Evolutionary conservation across 2,797 vertebrate species (phyloP).

Genomic region (Falco peregrinus): DNA sequence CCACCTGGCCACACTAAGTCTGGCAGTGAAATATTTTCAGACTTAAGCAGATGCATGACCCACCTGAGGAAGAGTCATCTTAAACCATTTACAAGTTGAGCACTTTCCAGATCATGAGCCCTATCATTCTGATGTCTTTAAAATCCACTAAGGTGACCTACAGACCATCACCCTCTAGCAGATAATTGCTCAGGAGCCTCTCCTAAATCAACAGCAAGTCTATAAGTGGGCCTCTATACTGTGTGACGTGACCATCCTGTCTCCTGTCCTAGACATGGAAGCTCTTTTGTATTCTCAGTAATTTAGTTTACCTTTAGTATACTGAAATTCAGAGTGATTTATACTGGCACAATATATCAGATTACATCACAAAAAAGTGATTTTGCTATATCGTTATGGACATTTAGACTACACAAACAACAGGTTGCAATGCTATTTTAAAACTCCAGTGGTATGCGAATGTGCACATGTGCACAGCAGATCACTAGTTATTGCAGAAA

Average conservation of each 20-base stretch:
- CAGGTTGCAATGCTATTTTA: neutral
- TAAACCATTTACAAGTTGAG: neutral
- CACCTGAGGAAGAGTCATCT: neutral
- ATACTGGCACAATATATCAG: neutral
- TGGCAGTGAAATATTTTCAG: neutral
- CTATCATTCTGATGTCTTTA: neutral
- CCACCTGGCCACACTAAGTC: neutral
- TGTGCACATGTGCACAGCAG: slow-evolving; percentile 36
- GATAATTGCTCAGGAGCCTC: neutral
- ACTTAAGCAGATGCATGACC: neutral
- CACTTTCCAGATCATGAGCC: neutral
- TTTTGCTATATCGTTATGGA: neutral
- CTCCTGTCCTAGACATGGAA: neutral
- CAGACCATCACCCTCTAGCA: neutral
- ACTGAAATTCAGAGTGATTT: neutral
- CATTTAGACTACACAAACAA: neutral
- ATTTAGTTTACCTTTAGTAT: neutral
- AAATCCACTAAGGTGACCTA: neutral
- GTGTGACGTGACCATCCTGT: neutral
- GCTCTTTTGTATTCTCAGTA: neutral
- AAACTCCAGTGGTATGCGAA: neutral
- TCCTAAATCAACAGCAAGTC: neutral
- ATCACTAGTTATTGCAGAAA: slow-evolving; percentile 18
- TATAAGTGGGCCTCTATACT: neutral
- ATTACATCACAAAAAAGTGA: neutral